These are phyloP conservation scores for Erpornis zantholeuca DNA, from an alignment of 2,113 vertebrate genomes.

Conservation along the genomic window DNA sequence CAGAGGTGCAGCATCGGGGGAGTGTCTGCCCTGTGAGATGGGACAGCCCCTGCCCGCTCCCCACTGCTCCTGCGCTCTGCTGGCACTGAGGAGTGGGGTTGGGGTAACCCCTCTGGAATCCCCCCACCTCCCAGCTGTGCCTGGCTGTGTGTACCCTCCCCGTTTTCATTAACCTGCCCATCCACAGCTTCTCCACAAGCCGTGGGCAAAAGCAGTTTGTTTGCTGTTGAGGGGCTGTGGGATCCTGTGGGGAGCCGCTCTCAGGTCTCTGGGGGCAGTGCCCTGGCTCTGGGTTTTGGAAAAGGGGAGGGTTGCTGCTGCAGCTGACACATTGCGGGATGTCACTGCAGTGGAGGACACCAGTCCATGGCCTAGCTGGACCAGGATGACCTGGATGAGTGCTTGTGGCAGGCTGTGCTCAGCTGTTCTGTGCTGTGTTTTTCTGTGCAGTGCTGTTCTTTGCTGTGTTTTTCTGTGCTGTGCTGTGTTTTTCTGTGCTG, in stretches of 20 bases:
- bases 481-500: neutral
- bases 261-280: neutral
- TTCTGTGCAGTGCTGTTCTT: neutral
- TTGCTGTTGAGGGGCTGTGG: neutral
- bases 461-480: neutral
- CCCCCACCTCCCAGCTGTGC: neutral
- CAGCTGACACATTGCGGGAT: accelerated
- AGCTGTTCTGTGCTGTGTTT: neutral
- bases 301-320: neutral
- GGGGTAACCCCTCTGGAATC: neutral
- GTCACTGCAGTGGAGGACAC: neutral
- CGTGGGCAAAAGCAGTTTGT: neutral
- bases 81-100: accelerated
- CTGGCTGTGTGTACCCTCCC: neutral
- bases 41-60: neutral
- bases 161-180: neutral
- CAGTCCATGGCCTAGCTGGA: neutral
- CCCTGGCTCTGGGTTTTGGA: neutral
- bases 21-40: neutral
- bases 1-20: neutral
- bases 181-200: neutral
- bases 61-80: neutral
- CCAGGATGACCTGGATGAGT: neutral
- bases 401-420: neutral
- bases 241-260: accelerated